Percentiles rank a stretch among this genome's conserved stretches.
Conservation (phyloP, 1,140 invertebrate species). For the Hestina assimilis region DNA sequence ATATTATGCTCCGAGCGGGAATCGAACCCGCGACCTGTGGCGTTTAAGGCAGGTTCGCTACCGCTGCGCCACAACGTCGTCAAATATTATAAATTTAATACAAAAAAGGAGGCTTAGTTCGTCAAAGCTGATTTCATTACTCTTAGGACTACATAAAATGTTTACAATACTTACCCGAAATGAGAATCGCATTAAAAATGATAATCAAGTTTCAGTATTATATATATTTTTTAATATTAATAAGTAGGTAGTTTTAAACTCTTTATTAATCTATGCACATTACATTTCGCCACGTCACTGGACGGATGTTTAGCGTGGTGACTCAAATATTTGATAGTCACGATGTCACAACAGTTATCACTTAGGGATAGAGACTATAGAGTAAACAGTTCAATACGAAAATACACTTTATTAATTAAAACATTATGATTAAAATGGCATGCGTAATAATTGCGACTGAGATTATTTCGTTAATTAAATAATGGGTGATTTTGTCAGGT, state of each 20-base stretch:
- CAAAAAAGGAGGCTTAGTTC: too few species aligned
- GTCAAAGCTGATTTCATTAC: too few species aligned
- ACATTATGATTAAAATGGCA: neutral
- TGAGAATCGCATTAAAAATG: too few species aligned
- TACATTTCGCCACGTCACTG: neutral
- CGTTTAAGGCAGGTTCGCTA: too few species aligned
- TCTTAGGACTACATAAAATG: too few species aligned
- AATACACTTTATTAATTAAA: neutral
- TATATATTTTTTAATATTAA: too few species aligned
- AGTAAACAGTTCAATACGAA: neutral
- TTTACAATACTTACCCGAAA: too few species aligned
- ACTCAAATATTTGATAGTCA: conserved; percentile 4
- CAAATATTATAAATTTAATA: too few species aligned
- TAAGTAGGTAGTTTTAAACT: neutral
- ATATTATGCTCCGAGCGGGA: too few species aligned
- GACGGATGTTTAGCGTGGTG: conserved; percentile 4
- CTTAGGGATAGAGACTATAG: neutral
- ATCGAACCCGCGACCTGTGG: too few species aligned
- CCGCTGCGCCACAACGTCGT: too few species aligned
- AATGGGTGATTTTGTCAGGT: neutral
- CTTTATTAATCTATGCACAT: neutral
- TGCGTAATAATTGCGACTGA: neutral
- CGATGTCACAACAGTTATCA: conserved; percentile 1
- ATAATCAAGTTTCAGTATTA: too few species aligned
- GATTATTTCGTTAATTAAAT: neutral